Percentiles rank a stretch among this genome's conserved stretches.
Conservation (phyloP, 2,113 vertebrate species). For the Peromyscus maniculatus region DNA sequence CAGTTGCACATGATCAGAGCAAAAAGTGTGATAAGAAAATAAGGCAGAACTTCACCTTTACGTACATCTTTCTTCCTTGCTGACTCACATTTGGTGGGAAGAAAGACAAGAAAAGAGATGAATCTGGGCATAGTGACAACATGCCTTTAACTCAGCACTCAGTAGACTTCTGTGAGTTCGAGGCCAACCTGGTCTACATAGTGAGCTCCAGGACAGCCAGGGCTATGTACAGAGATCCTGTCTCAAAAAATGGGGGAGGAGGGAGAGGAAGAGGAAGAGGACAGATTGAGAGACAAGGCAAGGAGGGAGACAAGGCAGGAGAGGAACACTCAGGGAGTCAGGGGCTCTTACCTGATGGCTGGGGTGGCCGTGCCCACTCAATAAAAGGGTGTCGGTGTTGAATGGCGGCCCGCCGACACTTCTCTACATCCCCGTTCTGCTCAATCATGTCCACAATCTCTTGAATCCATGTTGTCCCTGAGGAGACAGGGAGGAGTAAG, state of each 20-base stretch:
- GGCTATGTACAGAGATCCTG: not conserved
- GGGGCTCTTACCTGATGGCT: conserved; percentile 66
- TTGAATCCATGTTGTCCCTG: conserved; percentile 86
- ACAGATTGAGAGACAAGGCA: not conserved
- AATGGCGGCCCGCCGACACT: conserved; percentile 70
- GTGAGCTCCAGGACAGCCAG: not conserved
- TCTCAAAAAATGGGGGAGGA: not conserved
- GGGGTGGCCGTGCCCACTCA: conserved; percentile 74
- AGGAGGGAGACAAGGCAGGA: not conserved
- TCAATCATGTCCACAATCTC: conserved; percentile 85
- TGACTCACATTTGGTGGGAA: not conserved
- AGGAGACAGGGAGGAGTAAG: not conserved
- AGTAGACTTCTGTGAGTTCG: not conserved
- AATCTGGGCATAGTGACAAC: not conserved
- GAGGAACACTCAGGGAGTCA: too few species aligned
- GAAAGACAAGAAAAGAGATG: not conserved
- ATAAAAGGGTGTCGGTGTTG: conserved; percentile 81
- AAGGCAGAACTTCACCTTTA: not conserved
- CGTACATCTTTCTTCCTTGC: not conserved
- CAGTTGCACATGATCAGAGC: not conserved
- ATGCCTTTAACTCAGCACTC: not conserved
- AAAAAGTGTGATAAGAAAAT: not conserved
- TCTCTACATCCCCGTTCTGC: conserved; percentile 78
- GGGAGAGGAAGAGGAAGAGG: not conserved
- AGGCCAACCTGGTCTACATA: not conserved